These are phyloP conservation scores for Adelphocoris suturalis DNA, from an alignment of 2,888 invertebrate species.

Conservation along the genomic window DNA sequence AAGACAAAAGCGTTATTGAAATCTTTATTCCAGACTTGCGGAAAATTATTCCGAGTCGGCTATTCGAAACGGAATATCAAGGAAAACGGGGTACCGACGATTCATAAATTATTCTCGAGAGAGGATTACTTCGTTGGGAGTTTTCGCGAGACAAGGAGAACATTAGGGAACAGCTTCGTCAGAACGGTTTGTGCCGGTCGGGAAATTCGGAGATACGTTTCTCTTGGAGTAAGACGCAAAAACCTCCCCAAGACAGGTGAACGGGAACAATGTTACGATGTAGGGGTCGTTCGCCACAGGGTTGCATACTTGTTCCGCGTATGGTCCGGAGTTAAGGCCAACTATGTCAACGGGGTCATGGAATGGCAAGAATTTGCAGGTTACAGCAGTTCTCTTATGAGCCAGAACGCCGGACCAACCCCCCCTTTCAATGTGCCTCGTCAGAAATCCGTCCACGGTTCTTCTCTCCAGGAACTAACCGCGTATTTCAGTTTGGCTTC, in stretches of 20 bases:
- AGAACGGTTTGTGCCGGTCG: conserved; percentile 7
- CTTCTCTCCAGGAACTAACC: not conserved
- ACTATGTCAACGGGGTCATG: conserved; percentile 46
- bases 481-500: not conserved
- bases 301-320: not conserved
- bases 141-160: conserved; percentile 33
- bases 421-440: not conserved
- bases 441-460: not conserved
- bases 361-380: conserved; percentile 42
- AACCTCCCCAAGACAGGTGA: not conserved
- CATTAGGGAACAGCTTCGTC: conserved; percentile 24
- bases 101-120: conserved; percentile 34
- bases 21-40: conserved; percentile 21
- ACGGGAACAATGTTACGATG: conserved; percentile 1
- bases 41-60: conserved; percentile 10
- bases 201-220: conserved; percentile 6
- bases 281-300: not conserved
- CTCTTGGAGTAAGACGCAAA: not conserved
- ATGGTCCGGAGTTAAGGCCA: not conserved
- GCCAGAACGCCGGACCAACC: conserved; percentile 34
- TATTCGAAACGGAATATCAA: not conserved
- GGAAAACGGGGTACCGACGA: conserved; percentile 10
- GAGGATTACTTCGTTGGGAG: conserved; percentile 30
- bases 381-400: not conserved
- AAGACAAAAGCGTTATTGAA: conserved; percentile 20